Percentiles rank a stretch among this genome's conserved stretches.
phyloP scores from a whole-genome alignment of 2,797 vertebrate genomes.

The Melanotaenia nigrans region DNA sequence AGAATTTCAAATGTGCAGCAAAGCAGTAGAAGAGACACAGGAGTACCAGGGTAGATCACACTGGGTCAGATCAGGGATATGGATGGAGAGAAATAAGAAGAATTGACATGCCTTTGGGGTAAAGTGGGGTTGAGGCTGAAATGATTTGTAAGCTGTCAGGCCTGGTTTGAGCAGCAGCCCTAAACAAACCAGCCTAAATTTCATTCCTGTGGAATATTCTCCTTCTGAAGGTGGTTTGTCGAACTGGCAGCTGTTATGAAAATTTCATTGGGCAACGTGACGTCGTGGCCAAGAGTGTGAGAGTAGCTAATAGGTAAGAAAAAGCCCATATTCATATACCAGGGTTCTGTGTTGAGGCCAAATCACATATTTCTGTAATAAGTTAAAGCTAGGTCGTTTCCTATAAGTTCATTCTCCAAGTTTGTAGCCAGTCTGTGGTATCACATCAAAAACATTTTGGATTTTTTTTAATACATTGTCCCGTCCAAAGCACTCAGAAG shows the following conservation, averaged over 20 bases:
- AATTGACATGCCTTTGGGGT: slow-evolving; percentile 36
- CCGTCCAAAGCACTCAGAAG: too few relatives aligned
- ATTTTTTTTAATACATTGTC: background rate
- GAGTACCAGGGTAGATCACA: slow-evolving; percentile 4
- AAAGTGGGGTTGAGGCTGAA: slow-evolving; percentile 32
- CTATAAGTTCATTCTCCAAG: background rate
- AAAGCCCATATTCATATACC: background rate
- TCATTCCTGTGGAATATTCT: background rate
- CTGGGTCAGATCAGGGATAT: background rate
- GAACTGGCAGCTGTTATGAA: background rate
- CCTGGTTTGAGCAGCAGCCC: slow-evolving; percentile 16
- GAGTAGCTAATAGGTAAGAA: background rate
- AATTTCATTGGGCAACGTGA: background rate
- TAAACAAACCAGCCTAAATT: slow-evolving; percentile 17
- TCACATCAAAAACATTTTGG: background rate
- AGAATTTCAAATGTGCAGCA: slow-evolving; percentile 4
- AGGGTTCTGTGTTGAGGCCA: background rate
- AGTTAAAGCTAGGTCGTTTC: background rate
- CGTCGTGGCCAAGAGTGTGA: background rate
- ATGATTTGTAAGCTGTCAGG: slow-evolving; percentile 29
- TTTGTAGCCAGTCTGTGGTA: background rate
- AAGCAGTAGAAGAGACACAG: background rate
- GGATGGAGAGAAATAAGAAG: slow-evolving; percentile 13
- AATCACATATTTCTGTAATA: background rate
- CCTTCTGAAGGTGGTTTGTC: background rate